A percentile compares a stretch with the other conserved stretches of the same genome.
Evolutionary conservation across 2,797 vertebrate genomes (phyloP).

Genomic region (Enteromius anoplus): DNA sequence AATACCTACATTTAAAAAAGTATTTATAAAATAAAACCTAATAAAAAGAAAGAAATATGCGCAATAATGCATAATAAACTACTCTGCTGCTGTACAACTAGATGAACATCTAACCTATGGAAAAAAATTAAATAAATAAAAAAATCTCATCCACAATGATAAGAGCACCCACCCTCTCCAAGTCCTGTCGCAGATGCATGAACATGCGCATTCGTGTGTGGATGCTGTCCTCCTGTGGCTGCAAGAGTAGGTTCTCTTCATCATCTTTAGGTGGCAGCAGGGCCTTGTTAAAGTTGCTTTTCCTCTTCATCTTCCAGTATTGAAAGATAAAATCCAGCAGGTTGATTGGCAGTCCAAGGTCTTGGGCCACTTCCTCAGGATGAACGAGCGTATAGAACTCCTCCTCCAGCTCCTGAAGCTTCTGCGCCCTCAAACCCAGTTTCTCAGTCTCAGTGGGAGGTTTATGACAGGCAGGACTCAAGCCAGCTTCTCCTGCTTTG

Average conservation of each 20-base stretch:
- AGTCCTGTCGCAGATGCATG: constrained; percentile 97
- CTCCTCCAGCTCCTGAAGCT: constrained; percentile 94
- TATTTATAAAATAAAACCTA: neutral
- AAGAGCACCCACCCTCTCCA: constrained; percentile 87
- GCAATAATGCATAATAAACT: neutral
- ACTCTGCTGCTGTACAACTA: neutral
- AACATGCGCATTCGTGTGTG: constrained; percentile 99
- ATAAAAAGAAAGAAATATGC: neutral
- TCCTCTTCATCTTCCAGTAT: constrained; percentile 98
- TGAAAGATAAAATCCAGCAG: constrained; percentile 93
- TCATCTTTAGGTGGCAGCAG: constrained; percentile 94
- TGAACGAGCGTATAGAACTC: constrained; percentile 91
- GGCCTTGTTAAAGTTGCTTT: constrained; percentile 92
- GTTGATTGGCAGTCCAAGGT: constrained; percentile 80
- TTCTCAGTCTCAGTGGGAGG: constrained; percentile 84
- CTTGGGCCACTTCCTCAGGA: constrained; percentile 82
- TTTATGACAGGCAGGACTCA: constrained; percentile 82
- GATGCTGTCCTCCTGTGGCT: constrained; percentile 96
- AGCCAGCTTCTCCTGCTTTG: constrained; percentile 78
- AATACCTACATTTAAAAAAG: neutral
- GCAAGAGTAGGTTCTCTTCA: constrained; percentile 89
- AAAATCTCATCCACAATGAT: neutral
- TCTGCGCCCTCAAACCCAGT: constrained; percentile 89
- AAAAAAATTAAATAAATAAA: neutral
- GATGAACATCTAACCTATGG: neutral